These are phyloP conservation scores for Octopus sinensis DNA, from an alignment of 1,140 invertebrate genomes.

Conservation along the genomic window DNA sequence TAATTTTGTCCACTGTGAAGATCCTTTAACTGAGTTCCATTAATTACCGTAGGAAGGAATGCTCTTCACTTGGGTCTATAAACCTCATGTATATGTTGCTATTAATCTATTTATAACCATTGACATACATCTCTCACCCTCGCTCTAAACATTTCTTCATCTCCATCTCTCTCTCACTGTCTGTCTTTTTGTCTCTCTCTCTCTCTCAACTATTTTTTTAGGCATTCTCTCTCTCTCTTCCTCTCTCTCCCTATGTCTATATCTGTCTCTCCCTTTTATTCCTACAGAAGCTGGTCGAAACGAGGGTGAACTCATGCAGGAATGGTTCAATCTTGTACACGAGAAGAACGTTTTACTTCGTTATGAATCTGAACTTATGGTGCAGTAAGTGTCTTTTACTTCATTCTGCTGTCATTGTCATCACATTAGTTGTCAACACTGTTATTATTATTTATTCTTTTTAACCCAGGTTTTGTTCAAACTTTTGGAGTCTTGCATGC, in stretches of 20 bases:
- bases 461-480: too few species aligned
- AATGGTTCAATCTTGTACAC: constrained; percentile 81
- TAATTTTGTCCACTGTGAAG: too few species aligned
- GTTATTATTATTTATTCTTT: too few species aligned
- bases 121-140: too few species aligned
- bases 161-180: background rate
- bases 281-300: constrained; percentile 51
- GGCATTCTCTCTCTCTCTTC: background rate
- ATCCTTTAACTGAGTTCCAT: too few species aligned
- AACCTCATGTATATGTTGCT: too few species aligned
- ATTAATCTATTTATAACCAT: too few species aligned
- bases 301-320: constrained; percentile 72
- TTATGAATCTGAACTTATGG: constrained; percentile 77
- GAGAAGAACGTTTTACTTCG: constrained; percentile 75
- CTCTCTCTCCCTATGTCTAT: background rate
- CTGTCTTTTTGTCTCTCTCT: background rate
- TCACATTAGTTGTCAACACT: too few species aligned
- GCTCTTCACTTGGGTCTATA: too few species aligned
- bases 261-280: background rate
- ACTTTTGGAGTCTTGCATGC: too few species aligned
- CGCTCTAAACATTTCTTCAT: background rate
- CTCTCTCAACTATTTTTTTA: background rate
- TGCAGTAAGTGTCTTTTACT: constrained; percentile 56
- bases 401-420: too few species aligned
- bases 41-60: too few species aligned